phyloP scores from a whole-genome alignment of 1,140 invertebrate species.

The Oedothorax gibbosus region DNA sequence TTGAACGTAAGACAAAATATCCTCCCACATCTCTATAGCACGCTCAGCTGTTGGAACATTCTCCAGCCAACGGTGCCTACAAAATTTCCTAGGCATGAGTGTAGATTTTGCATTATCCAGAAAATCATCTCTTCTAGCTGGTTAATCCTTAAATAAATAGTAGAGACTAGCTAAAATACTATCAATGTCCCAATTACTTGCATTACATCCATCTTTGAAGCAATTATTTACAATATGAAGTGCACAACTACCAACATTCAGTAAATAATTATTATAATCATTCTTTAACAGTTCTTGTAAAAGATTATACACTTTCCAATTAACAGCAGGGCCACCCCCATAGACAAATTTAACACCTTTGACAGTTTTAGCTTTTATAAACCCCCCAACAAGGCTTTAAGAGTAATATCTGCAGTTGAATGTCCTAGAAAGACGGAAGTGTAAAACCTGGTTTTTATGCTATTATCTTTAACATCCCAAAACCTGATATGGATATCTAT shows the following conservation, averaged over 20 bases:
- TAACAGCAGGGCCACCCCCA: slow-evolving; percentile 63
- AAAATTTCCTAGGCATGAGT: slow-evolving; percentile 41
- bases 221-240: slow-evolving; percentile 21
- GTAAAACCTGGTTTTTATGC: background rate
- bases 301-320: slow-evolving; percentile 63
- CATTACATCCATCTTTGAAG: background rate
- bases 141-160: slow-evolving; percentile 35
- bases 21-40: slow-evolving; percentile 18
- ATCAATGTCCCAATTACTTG: slow-evolving; percentile 2
- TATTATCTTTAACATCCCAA: too few species aligned
- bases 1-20: slow-evolving; percentile 11
- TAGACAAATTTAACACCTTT: slow-evolving; percentile 57
- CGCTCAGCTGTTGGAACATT: slow-evolving; percentile 19
- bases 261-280: slow-evolving; percentile 29
- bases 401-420: background rate
- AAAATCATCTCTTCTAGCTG: slow-evolving; percentile 46
- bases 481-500: too few species aligned
- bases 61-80: slow-evolving; percentile 42
- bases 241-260: slow-evolving; percentile 55
- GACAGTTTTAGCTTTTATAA: background rate
- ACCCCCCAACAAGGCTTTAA: background rate
- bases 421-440: slow-evolving; percentile 32
- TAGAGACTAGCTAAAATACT: background rate
- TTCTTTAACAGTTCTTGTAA: slow-evolving; percentile 55
- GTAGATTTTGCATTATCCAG: background rate